phyloP scores from a whole-genome alignment of 1,140 invertebrate species.

The Trichonephila clavata region DNA sequence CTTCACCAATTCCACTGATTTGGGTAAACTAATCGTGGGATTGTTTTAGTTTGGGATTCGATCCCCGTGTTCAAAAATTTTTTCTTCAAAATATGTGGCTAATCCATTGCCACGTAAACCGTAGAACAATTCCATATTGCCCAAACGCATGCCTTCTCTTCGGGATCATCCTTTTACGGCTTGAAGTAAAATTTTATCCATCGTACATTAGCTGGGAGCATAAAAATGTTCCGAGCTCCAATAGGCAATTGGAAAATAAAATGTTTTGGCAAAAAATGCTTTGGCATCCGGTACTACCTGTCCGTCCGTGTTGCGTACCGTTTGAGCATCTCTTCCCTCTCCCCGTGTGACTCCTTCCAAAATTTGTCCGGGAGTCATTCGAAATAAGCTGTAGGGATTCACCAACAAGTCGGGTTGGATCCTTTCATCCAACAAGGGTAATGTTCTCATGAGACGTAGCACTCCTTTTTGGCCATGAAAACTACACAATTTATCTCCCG shows the following conservation, averaged over 20 bases:
- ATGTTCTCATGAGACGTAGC: not conserved
- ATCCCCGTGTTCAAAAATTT: conserved; percentile 50
- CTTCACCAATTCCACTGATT: no score
- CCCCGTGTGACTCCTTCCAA: no score
- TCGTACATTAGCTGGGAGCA: not conserved
- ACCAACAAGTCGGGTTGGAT: not conserved
- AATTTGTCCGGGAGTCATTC: no score
- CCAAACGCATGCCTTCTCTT: conserved; percentile 51
- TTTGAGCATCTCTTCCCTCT: no score
- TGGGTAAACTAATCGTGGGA: no score
- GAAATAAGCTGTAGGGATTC: no score
- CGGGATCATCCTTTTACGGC: conserved; percentile 30
- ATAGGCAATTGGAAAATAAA: no score
- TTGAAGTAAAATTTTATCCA: conserved; percentile 18
- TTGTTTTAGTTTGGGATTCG: no score
- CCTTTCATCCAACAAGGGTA: not conserved
- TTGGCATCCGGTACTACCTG: no score
- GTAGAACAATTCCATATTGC: conserved; percentile 47
- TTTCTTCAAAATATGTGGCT: conserved; percentile 15
- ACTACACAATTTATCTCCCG: conserved; percentile 49
- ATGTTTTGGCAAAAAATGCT: no score
- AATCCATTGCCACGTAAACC: conserved; percentile 51
- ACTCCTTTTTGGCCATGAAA: conserved; percentile 65
- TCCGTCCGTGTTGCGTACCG: no score
- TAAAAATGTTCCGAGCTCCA: no score